Evolutionary conservation across 2,113 vertebrate genomes (phyloP), one percentile per base, ranked within the genome.

Genomic region (Ceyx melanurus): DNA sequence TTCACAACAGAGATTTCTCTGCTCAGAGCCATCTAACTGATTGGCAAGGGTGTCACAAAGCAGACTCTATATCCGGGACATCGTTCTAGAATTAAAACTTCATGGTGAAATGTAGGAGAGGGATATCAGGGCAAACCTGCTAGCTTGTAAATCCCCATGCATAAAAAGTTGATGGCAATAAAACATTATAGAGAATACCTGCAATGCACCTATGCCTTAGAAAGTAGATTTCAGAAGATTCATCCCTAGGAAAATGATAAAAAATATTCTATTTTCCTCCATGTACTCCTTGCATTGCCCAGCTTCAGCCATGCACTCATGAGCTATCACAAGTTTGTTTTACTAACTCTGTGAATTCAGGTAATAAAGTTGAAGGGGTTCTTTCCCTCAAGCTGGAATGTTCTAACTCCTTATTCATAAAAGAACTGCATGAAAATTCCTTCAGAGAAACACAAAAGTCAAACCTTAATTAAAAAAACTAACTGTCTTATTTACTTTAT

Each of bases 381-480:
- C 21, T 51, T 88, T 95, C 33, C 28, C 14, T 67, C 21, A 88
- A 74, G 33, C 28, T 73, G n/a, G 26, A 78, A 68, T 89, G 37
- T 71, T 91, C 70, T 92, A 75, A 60, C 19, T 93, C 31, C 29
- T 60, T 45, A n/a, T 93, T 97, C 43, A 28, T 87, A 74, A 92
- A 96, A 89, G 48, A 71, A 23, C 5, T 71, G 65, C 37, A 93
- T 95, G 57, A 65, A 67, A 90, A 96, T 71, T 40, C 23, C 82
- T 89, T 84, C 79, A 77, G 40, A 46, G 80, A 84, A 72, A 12
- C 35, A 42, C 2, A 48, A 21, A 76, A 85, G 71, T 87, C 76
- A 92, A 92, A 88, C n/a, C 87, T 25, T 10, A 71, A 95, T 92
- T 62, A 84, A 43, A 62, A 94, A 95, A 90, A 90, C 67, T n/a